Conservation (phyloP, 2,888 invertebrate genomes). For the Rhopalosiphum nymphaeae region DNA sequence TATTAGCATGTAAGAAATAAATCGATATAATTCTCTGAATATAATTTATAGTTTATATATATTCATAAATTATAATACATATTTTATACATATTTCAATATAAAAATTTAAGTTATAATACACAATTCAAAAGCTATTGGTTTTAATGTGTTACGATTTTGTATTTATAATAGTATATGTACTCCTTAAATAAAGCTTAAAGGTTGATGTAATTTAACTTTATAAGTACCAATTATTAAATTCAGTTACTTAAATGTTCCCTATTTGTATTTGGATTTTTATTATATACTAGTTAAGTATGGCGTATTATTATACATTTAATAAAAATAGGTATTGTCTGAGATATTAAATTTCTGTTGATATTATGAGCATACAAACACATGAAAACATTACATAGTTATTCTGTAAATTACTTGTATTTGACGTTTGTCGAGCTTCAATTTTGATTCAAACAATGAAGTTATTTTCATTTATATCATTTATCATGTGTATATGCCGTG, state of each 20-base stretch:
- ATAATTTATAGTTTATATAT: background rate
- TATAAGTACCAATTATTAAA: background rate
- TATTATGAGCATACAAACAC: slow-evolving; percentile 19
- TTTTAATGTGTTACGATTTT: background rate
- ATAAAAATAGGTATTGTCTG: slow-evolving; percentile 9
- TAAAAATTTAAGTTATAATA: background rate
- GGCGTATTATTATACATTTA: background rate
- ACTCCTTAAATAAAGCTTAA: background rate
- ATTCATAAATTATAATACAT: background rate
- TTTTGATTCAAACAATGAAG: slow-evolving; percentile 57
- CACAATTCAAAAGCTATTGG: background rate
- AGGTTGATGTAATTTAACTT: background rate
- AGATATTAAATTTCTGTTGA: slow-evolving; percentile 38
- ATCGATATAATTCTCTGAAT: background rate
- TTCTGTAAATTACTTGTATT: slow-evolving; percentile 38
- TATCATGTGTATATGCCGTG: slow-evolving; percentile 43
- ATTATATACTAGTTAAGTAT: background rate
- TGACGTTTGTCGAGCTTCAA: slow-evolving; percentile 55
- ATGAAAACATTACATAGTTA: slow-evolving; percentile 12
- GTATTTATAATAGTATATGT: background rate
- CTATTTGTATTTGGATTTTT: background rate
- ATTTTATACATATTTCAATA: background rate
- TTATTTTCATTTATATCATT: slow-evolving; percentile 61
- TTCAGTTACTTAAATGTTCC: background rate
- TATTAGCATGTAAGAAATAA: background rate